Evolutionary conservation across 2,888 invertebrate species (phyloP).

Genomic region (Hesperia comma): DNA sequence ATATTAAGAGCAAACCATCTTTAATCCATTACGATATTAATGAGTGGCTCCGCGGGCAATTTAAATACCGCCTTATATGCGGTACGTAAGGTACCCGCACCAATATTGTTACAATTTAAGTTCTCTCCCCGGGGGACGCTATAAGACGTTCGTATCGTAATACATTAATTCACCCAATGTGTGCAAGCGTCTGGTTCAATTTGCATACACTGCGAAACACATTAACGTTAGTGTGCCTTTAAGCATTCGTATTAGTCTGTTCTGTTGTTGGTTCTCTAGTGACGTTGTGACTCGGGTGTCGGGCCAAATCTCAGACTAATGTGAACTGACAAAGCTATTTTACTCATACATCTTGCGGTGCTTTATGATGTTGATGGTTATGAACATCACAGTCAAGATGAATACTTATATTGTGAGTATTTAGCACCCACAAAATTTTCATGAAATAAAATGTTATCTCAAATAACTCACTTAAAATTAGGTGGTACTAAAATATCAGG

Average conservation of each 20-base stretch:
- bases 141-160: slow-evolving; percentile 55
- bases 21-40: slow-evolving; percentile 35
- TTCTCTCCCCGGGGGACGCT: slow-evolving; percentile 50
- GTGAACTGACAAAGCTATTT: slow-evolving; percentile 58
- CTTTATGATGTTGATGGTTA: slow-evolving; percentile 31
- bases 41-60: slow-evolving; percentile 41
- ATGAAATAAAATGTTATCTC: no score
- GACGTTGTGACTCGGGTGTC: slow-evolving; percentile 45
- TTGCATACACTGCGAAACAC: slow-evolving; percentile 66
- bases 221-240: slow-evolving; percentile 55
- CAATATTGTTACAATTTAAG: slow-evolving; percentile 55
- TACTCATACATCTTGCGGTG: slow-evolving; percentile 48
- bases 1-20: slow-evolving; percentile 30
- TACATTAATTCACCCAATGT: slow-evolving; percentile 71
- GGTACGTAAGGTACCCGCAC: slow-evolving; percentile 41
- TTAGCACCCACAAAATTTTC: not conserved
- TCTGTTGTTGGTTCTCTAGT: slow-evolving; percentile 40
- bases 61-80: slow-evolving; percentile 49
- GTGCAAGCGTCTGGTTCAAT: slow-evolving; percentile 69
- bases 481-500: no score
- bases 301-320: slow-evolving; percentile 50
- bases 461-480: no score
- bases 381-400: slow-evolving; percentile 7
- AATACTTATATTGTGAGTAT: not conserved
- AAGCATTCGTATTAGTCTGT: slow-evolving; percentile 57